Evolutionary conservation across 2,113 vertebrate species (phyloP), one percentile per base, ranked within the genome.

Genomic region (Notechis scutatus): DNA sequence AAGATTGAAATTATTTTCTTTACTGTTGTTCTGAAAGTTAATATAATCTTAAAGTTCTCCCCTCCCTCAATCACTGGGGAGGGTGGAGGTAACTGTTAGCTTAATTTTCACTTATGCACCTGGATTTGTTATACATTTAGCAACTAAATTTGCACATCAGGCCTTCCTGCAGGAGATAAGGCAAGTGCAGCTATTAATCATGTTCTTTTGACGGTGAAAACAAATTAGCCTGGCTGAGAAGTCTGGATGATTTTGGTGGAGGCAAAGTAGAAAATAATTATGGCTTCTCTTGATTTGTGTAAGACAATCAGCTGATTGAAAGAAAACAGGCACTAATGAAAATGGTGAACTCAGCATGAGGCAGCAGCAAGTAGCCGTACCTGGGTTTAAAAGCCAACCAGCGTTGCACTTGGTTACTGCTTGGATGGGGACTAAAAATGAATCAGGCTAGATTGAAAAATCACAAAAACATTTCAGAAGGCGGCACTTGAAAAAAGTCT

Each of bases 41-140:
- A 15, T 57, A 29, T 93, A 95, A 89, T 61, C 50, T 93, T 92
- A 55, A 42, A 81, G 18, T 81, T 81, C 18, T 81, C 34, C 74
- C 18, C 34, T 81, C 7, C 34, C 74, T 42, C 34, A 39, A 86
- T 89, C 94, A 3, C 12, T 29, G 88, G 95, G 61, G 59, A 56
- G 8, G 9, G 2, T 3, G 34, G 18, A 39, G 88, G 12, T 15
- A 93, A 61, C 74, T 42, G 26, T 55, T 94, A 56, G 29, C 94
- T 97, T 97, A 91, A 96, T 96, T 97, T 96, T 89, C 55, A 69
- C 94, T 96, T 96, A 15, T 92, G 95, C 93, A 89, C 23, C 94
- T 92, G 89, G 92, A 91, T 1, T 95, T 34, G 5, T 54, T 50
- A 89, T 93, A 93, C 87, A 94, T 97, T 96, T 91, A 94, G 87